Percentiles rank a stretch among this genome's conserved stretches.
Evolutionary conservation across 2,797 vertebrate genomes (phyloP).

Genomic region (Acanthiza pusilla): DNA sequence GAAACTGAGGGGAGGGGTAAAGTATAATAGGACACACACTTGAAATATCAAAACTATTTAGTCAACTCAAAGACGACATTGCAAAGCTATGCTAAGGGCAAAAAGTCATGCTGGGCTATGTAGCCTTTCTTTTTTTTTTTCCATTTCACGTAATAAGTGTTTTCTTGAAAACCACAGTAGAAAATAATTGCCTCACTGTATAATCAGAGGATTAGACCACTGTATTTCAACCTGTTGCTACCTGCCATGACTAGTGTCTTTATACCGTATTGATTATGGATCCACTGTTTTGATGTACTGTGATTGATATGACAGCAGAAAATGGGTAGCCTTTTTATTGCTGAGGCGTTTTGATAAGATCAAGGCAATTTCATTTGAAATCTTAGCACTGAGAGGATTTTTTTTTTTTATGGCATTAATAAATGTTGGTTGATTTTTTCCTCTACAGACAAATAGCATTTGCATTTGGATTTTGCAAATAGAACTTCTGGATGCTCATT

Average conservation of each 20-base stretch:
- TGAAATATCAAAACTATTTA: constrained; percentile 24
- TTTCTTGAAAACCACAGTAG: background rate
- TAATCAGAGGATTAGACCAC: background rate
- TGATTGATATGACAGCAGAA: background rate
- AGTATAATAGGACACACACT: background rate
- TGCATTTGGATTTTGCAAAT: background rate
- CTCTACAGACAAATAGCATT: background rate
- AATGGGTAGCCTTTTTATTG: background rate
- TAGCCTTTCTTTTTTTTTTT: background rate
- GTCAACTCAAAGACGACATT: background rate
- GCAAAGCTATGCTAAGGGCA: constrained; percentile 5
- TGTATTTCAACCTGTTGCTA: background rate
- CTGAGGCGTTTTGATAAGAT: background rate
- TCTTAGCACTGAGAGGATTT: background rate
- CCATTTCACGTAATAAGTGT: background rate
- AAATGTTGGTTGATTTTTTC: background rate
- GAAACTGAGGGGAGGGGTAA: background rate
- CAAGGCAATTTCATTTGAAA: background rate
- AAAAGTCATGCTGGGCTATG: background rate
- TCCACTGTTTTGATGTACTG: background rate
- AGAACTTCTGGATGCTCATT: background rate
- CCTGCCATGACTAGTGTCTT: background rate
- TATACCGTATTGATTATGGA: background rate
- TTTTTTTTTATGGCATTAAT: background rate
- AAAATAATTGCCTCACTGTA: background rate